A percentile compares a stretch with the other conserved stretches of the same genome.
phyloP scores from a whole-genome alignment of 1,140 invertebrate species.

The Tetraneura akinire region DNA sequence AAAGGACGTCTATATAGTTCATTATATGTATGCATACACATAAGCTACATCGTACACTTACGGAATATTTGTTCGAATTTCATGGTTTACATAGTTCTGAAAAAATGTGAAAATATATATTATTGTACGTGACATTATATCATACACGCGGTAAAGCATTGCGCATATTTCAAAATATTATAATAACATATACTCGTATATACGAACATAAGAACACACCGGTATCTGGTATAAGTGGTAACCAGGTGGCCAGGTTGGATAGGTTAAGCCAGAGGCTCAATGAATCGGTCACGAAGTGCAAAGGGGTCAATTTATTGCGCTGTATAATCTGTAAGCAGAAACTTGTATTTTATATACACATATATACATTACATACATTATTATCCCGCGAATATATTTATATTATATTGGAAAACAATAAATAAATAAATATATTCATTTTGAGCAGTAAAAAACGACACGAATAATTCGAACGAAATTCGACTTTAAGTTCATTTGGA shows the following conservation, averaged over 20 bases:
- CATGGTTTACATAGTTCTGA: background rate
- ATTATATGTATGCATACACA: no score
- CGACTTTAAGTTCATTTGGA: no score
- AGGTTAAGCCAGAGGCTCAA: conserved; percentile 13
- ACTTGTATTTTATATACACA: background rate
- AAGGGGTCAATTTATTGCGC: conserved; percentile 1
- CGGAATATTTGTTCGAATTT: background rate
- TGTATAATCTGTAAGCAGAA: background rate
- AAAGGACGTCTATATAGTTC: no score
- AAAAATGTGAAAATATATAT: background rate
- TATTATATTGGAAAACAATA: no score
- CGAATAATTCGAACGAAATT: no score
- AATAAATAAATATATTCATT: no score
- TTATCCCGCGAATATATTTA: no score
- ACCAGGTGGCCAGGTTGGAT: conserved; percentile 5
- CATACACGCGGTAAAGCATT: background rate
- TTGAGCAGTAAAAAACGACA: no score
- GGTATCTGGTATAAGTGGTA: background rate
- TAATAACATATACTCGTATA: no score
- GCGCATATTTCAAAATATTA: background rate
- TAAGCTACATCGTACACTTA: no score
- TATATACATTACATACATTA: no score
- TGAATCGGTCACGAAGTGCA: conserved; percentile 15
- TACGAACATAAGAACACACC: background rate
- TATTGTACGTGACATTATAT: background rate